A percentile compares a stretch with the other conserved stretches of the same genome.
Evolutionary conservation across 2,888 invertebrate genomes (phyloP).

Genomic region (Amphipoea oculea): DNA sequence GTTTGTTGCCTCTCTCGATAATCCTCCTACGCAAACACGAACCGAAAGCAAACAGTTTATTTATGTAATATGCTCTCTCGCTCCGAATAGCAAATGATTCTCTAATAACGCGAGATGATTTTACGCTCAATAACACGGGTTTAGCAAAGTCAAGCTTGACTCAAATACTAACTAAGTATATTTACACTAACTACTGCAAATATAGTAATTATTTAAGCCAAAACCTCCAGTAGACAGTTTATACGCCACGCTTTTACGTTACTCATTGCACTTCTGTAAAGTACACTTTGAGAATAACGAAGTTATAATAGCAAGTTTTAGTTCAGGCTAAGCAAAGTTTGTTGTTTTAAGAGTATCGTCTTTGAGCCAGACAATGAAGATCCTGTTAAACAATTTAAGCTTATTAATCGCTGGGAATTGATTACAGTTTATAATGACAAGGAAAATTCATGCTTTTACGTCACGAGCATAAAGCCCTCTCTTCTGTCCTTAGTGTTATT

Average conservation of each 20-base stretch:
- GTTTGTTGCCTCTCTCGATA: slow-evolving; percentile 37
- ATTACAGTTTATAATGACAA: slow-evolving; percentile 22
- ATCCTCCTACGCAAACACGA: slow-evolving; percentile 63
- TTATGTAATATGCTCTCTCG: slow-evolving; percentile 49
- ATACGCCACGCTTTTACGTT: slow-evolving; percentile 15
- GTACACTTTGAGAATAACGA: slow-evolving; percentile 47
- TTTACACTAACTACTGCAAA: slow-evolving; percentile 23
- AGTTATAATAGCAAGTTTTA: slow-evolving; percentile 51
- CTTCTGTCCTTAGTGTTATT: slow-evolving; percentile 8
- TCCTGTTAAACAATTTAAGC: slow-evolving; percentile 38
- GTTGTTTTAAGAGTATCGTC: slow-evolving; percentile 39
- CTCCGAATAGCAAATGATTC: slow-evolving; percentile 50
- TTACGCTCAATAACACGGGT: slow-evolving; percentile 32
- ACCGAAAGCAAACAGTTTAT: slow-evolving; percentile 59
- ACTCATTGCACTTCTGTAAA: slow-evolving; percentile 51
- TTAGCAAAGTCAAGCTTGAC: slow-evolving; percentile 18
- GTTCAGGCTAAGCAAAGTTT: slow-evolving; percentile 53
- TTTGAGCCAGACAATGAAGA: slow-evolving; percentile 45
- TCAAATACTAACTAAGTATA: slow-evolving; percentile 30
- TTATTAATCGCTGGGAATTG: slow-evolving; percentile 23
- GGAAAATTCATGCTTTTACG: slow-evolving; percentile 1
- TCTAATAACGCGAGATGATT: slow-evolving; percentile 54
- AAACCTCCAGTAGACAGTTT: slow-evolving; percentile 15
- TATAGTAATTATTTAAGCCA: slow-evolving; percentile 21
- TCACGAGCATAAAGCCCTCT: not conserved